These are phyloP conservation scores for Pseudolaguvia tuberculata DNA, from an alignment of 2,113 vertebrate species.

Conservation along the genomic window DNA sequence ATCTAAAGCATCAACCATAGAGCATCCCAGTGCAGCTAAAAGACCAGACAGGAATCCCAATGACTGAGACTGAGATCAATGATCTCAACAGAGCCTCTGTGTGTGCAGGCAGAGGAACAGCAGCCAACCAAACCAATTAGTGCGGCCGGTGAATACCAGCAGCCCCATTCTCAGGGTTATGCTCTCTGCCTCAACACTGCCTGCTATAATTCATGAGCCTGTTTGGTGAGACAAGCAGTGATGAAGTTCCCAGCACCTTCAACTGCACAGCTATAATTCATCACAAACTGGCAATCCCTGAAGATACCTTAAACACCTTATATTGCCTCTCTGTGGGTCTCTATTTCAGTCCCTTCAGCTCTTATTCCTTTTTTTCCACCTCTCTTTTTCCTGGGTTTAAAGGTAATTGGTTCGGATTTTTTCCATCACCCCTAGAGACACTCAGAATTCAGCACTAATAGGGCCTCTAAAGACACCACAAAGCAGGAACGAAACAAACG, in stretches of 20 bases:
- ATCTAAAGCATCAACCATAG: not conserved
- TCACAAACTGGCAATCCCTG: slow-evolving; percentile 68
- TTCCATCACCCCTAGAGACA: slow-evolving; percentile 40
- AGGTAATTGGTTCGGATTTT: slow-evolving; percentile 50
- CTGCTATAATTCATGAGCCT: slow-evolving; percentile 69
- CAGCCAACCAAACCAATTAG: slow-evolving; percentile 50
- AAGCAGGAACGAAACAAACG: slow-evolving; percentile 42
- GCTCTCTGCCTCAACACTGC: slow-evolving; percentile 54
- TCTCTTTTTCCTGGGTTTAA: slow-evolving; percentile 38
- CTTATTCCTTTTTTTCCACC: slow-evolving; percentile 33
- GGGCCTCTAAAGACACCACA: slow-evolving; percentile 43
- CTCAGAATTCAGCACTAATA: slow-evolving; percentile 45
- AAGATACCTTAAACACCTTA: slow-evolving; percentile 68
- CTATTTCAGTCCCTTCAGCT: slow-evolving; percentile 43
- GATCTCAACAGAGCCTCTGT: slow-evolving; percentile 34
- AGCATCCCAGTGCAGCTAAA: not conserved
- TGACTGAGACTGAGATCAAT: slow-evolving; percentile 25
- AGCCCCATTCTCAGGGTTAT: slow-evolving; percentile 43
- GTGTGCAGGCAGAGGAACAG: slow-evolving; percentile 29
- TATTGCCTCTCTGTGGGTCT: slow-evolving; percentile 58
- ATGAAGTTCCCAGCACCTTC: slow-evolving; percentile 62
- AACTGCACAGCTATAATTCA: slow-evolving; percentile 70
- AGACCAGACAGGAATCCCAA: not conserved
- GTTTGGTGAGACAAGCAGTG: slow-evolving; percentile 65
- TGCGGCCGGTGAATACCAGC: slow-evolving; percentile 41